phyloP scores from a whole-genome alignment of 2,888 invertebrate species.

The Atherix ibis region DNA sequence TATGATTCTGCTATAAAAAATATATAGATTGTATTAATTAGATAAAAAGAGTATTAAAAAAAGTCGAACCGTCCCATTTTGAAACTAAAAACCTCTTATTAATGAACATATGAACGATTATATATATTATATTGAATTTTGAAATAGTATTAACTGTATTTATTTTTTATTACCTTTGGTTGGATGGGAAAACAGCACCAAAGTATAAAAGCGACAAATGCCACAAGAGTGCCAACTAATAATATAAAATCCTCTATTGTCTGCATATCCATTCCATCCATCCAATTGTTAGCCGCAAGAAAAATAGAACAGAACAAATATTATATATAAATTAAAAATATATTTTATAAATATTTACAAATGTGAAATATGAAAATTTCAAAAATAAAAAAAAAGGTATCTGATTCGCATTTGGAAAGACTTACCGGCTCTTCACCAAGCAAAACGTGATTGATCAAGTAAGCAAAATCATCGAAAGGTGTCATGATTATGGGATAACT shows the following conservation, averaged over 20 bases:
- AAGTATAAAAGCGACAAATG: constrained; percentile 44
- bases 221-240: constrained; percentile 43
- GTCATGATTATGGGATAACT: constrained; percentile 35
- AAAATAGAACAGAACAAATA: constrained; percentile 5
- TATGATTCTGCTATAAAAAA: no score
- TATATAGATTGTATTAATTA: no score
- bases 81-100: no score
- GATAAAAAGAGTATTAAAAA: no score
- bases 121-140: not conserved
- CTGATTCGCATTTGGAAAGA: no score
- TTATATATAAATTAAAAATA: no score
- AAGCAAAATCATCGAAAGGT: constrained; percentile 43
- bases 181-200: constrained; percentile 48
- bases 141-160: not conserved
- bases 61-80: no score
- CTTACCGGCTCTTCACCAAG: constrained; percentile 45
- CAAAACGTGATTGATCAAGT: constrained; percentile 41
- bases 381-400: no score
- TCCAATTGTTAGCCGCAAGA: no score
- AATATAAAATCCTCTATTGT: constrained; percentile 46
- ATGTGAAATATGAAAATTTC: no score
- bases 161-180: constrained; percentile 28
- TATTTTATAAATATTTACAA: no score
- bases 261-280: constrained; percentile 23
- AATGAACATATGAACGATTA: not conserved